Base-by-base conservation (phyloP, 92 coral and sea anemone species). In the Meandrina meandrites region DNA sequence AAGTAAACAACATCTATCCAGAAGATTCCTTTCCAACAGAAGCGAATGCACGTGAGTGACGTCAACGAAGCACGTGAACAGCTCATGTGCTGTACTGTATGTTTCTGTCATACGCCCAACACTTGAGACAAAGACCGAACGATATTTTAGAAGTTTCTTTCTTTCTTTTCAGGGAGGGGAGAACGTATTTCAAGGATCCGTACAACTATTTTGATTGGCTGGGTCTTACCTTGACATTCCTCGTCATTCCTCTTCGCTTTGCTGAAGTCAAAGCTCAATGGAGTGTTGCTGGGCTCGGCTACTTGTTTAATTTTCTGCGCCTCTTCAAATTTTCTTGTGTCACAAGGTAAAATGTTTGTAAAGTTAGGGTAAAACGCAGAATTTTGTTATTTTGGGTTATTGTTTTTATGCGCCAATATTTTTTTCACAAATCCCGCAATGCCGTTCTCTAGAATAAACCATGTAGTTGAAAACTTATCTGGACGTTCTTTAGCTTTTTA, bases 171-270 rank as follows among this genome's bases (percentile, higher is more conserved):
- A 95, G 98, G 54, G 98, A 95, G 66, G 89, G 92, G 71, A 36
- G 74, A 47, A 58, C 82, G 24, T 95, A 95, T 78, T 89, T 88
- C 90, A 87, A 76, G 40, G 98, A 95, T 79, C 93, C 94, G 8
- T 92, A 93, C 80, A 95, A 95, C 79, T 92, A 90, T 81, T 93
- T 95, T 88, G 98, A 95, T 87, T 95, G 98, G 98, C 64, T 91
- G 73, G 98, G 95, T 12, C 94, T 95, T 11, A 70, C 92, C 17
- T 81, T 95, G 37, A 93, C 94, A 8, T 89, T 95, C 80, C 82
- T 95, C 48, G 95, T 94, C n/a, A 90, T 94, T 71, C 98, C 98
- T 27, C 86, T 94, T 37, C 98, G 98, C 1, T 92, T 93, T 74
- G 88, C 88, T 51, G 92, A 87, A 28, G 90, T 82, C 30, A 68